phyloP scores from a whole-genome alignment of 2,797 vertebrate genomes.

The Tiaroga cobitis region DNA sequence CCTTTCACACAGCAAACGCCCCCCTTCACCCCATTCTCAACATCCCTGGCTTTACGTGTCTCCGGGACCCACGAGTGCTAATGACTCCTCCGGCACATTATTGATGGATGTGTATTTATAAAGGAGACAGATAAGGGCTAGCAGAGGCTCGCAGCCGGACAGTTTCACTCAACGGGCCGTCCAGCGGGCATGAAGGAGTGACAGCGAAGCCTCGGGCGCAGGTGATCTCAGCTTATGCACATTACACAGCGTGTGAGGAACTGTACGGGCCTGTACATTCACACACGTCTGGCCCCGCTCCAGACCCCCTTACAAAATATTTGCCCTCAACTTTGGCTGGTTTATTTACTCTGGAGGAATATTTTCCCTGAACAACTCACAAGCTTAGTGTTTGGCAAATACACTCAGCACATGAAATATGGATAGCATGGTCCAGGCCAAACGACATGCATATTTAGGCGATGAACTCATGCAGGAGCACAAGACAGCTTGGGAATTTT shows the following conservation, averaged over 20 bases:
- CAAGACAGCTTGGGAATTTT: not conserved
- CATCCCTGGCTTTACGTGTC: slow-evolving; percentile 53
- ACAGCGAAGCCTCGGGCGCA: slow-evolving; percentile 78
- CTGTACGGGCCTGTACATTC: slow-evolving; percentile 23
- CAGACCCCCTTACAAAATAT: slow-evolving; percentile 50
- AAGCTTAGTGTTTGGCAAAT: slow-evolving; percentile 53
- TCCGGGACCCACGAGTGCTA: slow-evolving; percentile 70
- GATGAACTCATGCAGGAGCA: not conserved
- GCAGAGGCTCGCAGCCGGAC: slow-evolving; percentile 63
- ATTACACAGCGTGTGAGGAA: slow-evolving; percentile 68
- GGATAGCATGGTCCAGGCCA: slow-evolving; percentile 42
- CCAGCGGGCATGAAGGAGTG: slow-evolving; percentile 79
- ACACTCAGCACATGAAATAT: slow-evolving; percentile 46
- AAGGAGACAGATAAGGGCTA: slow-evolving; percentile 74
- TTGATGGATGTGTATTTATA: slow-evolving; percentile 84
- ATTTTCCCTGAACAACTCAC: slow-evolving; percentile 52
- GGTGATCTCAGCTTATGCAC: slow-evolving; percentile 80
- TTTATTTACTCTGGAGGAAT: slow-evolving; percentile 52
- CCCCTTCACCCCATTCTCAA: slow-evolving; percentile 69
- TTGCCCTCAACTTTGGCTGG: slow-evolving; percentile 41
- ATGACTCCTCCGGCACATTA: slow-evolving; percentile 83
- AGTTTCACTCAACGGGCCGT: slow-evolving; percentile 71
- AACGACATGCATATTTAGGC: slow-evolving; percentile 21
- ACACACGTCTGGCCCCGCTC: slow-evolving; percentile 60
- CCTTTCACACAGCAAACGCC: slow-evolving; percentile 56